Percentiles rank a stretch among this genome's conserved stretches.
Conservation (phyloP, 2,888 invertebrate species). For the Cyclophora punctaria region DNA sequence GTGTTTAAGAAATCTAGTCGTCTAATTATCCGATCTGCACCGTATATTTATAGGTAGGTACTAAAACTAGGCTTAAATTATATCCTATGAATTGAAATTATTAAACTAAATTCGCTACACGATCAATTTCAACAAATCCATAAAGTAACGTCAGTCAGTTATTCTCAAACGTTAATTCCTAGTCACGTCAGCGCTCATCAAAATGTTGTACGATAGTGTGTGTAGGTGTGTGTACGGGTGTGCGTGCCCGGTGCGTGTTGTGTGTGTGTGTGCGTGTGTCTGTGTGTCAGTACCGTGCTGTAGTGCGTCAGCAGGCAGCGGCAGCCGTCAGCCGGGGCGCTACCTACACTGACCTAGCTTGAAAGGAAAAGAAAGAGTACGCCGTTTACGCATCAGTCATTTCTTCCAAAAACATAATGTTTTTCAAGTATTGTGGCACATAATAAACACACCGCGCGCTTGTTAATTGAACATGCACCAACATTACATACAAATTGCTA, state of each 20-base stretch:
- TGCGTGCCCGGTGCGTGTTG: slow-evolving; percentile 14
- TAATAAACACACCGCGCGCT: slow-evolving; percentile 10
- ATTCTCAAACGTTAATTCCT: too few relatives aligned
- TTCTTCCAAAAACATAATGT: slow-evolving; percentile 54
- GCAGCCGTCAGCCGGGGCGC: slow-evolving; percentile 56
- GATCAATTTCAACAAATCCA: too few relatives aligned
- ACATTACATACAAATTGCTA: too few relatives aligned
- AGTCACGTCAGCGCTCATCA: too few relatives aligned
- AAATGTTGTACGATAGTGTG: neutral
- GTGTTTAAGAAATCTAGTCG: too few relatives aligned
- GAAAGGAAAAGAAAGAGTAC: slow-evolving; percentile 72
- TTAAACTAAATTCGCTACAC: too few relatives aligned
- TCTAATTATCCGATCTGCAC: too few relatives aligned
- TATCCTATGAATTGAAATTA: too few relatives aligned
- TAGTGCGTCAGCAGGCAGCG: slow-evolving; percentile 52
- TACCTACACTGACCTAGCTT: slow-evolving; percentile 76
- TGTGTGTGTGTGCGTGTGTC: slow-evolving; percentile 23
- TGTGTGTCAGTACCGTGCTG: slow-evolving; percentile 65
- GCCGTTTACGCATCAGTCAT: slow-evolving; percentile 72
- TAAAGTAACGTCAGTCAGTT: too few relatives aligned
- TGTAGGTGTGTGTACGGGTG: slow-evolving; percentile 19
- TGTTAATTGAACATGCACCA: neutral
- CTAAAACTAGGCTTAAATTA: too few relatives aligned
- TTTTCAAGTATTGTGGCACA: slow-evolving; percentile 33
- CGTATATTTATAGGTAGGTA: too few relatives aligned